Evolutionary conservation across 1,140 invertebrate genomes (phyloP).

Genomic region (Drosophila albomicans): DNA sequence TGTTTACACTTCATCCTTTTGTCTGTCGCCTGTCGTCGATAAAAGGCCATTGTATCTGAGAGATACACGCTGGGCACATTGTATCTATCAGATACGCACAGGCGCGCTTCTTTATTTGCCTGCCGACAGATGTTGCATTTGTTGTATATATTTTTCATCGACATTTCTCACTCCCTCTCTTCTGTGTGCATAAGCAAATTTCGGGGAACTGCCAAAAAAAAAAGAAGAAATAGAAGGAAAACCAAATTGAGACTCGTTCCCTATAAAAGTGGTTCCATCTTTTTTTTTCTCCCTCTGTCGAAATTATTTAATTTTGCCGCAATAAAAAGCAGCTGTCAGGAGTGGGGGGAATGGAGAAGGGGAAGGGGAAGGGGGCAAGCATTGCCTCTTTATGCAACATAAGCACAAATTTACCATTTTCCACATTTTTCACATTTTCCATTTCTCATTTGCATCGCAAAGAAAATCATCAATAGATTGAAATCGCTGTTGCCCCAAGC

Average conservation of each 20-base stretch:
- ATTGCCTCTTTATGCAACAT: slow-evolving; percentile 30
- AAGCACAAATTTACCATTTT: slow-evolving; percentile 38
- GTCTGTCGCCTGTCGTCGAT: slow-evolving; percentile 65
- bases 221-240: background rate
- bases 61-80: slow-evolving; percentile 50
- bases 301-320: slow-evolving; percentile 20
- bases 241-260: slow-evolving; percentile 2
- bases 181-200: slow-evolving; percentile 54
- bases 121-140: slow-evolving; percentile 74
- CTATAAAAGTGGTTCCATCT: slow-evolving; percentile 1
- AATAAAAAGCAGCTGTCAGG: slow-evolving; percentile 27
- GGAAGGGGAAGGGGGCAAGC: background rate
- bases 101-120: slow-evolving; percentile 64
- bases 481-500: background rate
- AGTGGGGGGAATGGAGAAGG: background rate
- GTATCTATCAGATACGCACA: slow-evolving; percentile 39
- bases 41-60: slow-evolving; percentile 63
- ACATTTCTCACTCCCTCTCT: slow-evolving; percentile 24
- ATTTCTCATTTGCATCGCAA: slow-evolving; percentile 27
- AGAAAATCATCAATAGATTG: background rate
- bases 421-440: slow-evolving; percentile 8
- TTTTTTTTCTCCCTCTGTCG: background rate
- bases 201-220: slow-evolving; percentile 38
- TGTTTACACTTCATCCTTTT: slow-evolving; percentile 81
- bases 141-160: slow-evolving; percentile 17